phyloP scores from a whole-genome alignment of 1,140 invertebrate genomes.

The Thrips palmi region DNA sequence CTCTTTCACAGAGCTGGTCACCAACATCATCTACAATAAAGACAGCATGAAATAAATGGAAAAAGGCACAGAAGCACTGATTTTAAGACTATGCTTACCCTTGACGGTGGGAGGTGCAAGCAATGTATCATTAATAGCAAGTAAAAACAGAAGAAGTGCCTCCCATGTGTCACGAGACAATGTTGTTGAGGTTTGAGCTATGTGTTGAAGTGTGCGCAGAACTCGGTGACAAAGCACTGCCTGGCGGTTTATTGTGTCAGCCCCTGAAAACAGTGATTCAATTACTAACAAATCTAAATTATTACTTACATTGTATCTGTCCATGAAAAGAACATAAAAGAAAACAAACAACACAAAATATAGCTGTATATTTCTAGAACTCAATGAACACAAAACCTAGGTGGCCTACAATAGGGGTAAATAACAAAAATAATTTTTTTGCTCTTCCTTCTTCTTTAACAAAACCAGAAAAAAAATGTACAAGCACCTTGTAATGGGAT shows the following conservation, averaged over 20 bases:
- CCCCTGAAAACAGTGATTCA: constrained; percentile 32
- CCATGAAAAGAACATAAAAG: too few species aligned
- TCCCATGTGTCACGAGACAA: constrained; percentile 84
- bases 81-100: constrained; percentile 22
- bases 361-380: too few species aligned
- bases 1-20: constrained; percentile 84
- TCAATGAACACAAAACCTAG: too few species aligned
- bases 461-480: too few species aligned
- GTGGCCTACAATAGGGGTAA: background rate
- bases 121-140: constrained; percentile 83
- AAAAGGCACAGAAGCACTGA: background rate
- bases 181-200: constrained; percentile 59
- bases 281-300: too few species aligned
- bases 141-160: constrained; percentile 67
- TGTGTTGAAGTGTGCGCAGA: constrained; percentile 66
- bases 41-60: background rate
- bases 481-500: too few species aligned
- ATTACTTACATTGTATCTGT: too few species aligned
- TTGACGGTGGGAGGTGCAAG: constrained; percentile 79
- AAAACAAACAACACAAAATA: too few species aligned
- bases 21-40: constrained; percentile 60
- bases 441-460: too few species aligned
- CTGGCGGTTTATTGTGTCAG: constrained; percentile 80
- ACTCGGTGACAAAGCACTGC: constrained; percentile 90
- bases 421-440: constrained; percentile 5